These are phyloP conservation scores for Sakesphorus luctuosus DNA, from an alignment of 2,113 vertebrate genomes.

Conservation along the genomic window DNA sequence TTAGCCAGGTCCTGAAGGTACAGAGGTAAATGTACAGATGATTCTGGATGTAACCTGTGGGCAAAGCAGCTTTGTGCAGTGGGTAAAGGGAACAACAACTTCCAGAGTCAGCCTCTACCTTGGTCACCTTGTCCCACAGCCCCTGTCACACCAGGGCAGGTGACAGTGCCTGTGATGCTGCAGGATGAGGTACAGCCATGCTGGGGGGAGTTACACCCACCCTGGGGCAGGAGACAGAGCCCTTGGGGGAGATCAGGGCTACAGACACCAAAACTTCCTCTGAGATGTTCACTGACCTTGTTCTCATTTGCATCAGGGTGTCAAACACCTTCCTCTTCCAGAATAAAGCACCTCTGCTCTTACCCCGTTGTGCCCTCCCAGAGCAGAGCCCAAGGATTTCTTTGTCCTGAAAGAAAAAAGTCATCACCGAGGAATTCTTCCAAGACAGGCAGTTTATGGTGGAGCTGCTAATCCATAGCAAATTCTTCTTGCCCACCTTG, in stretches of 20 bases:
- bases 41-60: not conserved
- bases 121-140: not conserved
- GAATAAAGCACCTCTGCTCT: not conserved
- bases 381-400: not conserved
- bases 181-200: not conserved
- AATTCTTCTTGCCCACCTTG: not conserved
- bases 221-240: not conserved
- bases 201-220: not conserved
- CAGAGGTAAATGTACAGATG: not conserved
- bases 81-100: not conserved
- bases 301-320: not conserved
- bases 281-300: not conserved
- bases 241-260: not conserved
- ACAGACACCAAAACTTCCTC: not conserved
- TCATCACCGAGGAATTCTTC: not conserved
- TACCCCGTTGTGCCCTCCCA: not conserved
- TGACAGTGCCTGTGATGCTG: not conserved
- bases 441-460: not conserved
- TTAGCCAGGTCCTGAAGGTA: slow-evolving; percentile 19
- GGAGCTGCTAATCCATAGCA: not conserved
- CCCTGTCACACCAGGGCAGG: not conserved
- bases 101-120: not conserved
- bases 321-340: not conserved
- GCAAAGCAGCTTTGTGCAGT: not conserved
- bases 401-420: not conserved